Conservation (phyloP, 2,113 vertebrate species). For the Indri indri region DNA sequence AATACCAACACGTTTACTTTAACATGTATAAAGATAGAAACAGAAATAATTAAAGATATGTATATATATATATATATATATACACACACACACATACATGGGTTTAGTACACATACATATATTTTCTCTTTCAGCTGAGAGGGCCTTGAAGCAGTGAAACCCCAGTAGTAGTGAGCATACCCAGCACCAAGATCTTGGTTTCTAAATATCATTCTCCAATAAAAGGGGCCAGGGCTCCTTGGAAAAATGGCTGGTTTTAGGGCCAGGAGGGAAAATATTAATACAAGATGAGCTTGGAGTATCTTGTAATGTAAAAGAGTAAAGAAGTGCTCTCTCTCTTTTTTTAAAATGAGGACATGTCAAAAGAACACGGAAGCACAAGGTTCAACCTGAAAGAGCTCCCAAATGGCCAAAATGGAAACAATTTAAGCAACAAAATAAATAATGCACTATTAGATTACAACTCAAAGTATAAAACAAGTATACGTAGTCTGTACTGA, state of each 20-base stretch:
- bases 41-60: not conserved
- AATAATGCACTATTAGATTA: not conserved
- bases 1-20: not conserved
- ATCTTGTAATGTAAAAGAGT: not conserved
- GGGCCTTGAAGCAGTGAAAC: not conserved
- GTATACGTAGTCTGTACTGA: not conserved
- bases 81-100: no score
- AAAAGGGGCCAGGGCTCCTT: not conserved
- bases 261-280: not conserved
- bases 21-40: not conserved
- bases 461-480: not conserved
- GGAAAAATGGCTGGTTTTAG: not conserved
- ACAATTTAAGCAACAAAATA: not conserved
- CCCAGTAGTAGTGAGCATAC: not conserved
- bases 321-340: not conserved
- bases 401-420: not conserved
- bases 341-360: not conserved
- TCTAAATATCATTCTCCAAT: not conserved
- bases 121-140: not conserved
- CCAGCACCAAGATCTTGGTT: not conserved
- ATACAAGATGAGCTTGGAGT: not conserved
- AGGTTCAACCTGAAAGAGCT: not conserved
- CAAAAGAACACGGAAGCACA: not conserved
- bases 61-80: no score
- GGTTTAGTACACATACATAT: not conserved